Evolutionary conservation across 2,888 invertebrate genomes (phyloP).

Genomic region (Clanis bilineata): DNA sequence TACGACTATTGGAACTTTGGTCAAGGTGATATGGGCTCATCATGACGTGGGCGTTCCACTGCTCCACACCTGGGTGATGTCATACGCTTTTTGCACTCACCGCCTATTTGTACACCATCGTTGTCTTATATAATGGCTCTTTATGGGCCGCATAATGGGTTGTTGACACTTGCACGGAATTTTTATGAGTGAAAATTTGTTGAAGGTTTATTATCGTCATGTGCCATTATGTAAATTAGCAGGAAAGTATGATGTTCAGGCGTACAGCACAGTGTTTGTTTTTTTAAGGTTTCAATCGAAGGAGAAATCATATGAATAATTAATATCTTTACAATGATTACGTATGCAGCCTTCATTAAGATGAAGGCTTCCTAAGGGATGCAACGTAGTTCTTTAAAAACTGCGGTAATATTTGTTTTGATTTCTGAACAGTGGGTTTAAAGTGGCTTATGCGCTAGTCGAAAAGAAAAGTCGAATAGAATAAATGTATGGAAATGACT

Average conservation of each 20-base stretch:
- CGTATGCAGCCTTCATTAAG: no score
- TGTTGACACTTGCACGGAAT: not conserved
- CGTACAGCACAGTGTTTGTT: not conserved
- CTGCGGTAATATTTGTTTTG: no score
- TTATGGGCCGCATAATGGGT: not conserved
- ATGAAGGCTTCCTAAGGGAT: no score
- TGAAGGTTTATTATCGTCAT: not conserved
- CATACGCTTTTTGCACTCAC: conserved; percentile 16
- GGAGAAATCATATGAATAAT: no score
- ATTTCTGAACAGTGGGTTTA: no score
- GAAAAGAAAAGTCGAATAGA: no score
- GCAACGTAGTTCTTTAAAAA: no score
- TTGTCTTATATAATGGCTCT: not conserved
- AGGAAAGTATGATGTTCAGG: not conserved
- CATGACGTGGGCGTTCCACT: conserved; percentile 8
- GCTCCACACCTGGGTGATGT: conserved; percentile 22
- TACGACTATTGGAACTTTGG: not conserved
- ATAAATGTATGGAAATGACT: no score
- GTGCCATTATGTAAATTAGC: not conserved
- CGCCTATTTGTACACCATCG: not conserved
- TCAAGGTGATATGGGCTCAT: conserved; percentile 15
- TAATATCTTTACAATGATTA: no score
- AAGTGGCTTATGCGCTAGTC: no score
- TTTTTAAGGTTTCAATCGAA: no score
- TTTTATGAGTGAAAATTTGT: conserved; percentile 2